Percentiles rank a stretch among this genome's conserved stretches.
These are phyloP conservation scores for Melipona quadrifasciata DNA, from an alignment of 1,140 invertebrate species.

Conservation along the genomic window DNA sequence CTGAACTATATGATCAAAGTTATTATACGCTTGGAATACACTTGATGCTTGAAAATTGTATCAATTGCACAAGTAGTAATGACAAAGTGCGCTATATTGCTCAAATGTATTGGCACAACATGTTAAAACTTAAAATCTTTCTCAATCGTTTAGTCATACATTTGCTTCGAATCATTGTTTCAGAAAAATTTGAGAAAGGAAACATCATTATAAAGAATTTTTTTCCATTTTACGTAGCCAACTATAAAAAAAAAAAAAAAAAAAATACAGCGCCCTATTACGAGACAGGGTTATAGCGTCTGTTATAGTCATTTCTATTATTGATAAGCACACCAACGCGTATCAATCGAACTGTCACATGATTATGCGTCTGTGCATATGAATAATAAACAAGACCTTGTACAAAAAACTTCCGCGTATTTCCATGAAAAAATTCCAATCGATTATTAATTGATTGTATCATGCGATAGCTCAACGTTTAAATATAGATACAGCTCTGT, in stretches of 20 bases:
- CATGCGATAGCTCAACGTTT: slow-evolving; percentile 45
- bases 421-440: slow-evolving; percentile 47
- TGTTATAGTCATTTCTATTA: slow-evolving; percentile 2
- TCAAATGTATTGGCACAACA: neutral
- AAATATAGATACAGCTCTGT: slow-evolving; percentile 69
- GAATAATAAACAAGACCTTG: slow-evolving; percentile 67
- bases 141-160: neutral
- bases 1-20: neutral
- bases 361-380: slow-evolving; percentile 58
- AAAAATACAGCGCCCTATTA: neutral
- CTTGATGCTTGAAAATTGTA: neutral
- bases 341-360: slow-evolving; percentile 49
- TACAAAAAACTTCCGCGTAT: slow-evolving; percentile 71
- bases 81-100: neutral
- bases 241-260: neutral
- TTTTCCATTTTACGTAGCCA: neutral
- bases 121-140: neutral
- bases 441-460: slow-evolving; percentile 48
- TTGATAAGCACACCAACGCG: slow-evolving; percentile 11
- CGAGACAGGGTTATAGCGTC: neutral
- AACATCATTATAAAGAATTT: neutral
- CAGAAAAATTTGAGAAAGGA: neutral
- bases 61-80: neutral
- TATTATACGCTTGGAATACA: neutral
- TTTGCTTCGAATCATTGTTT: neutral